phyloP scores from a whole-genome alignment of 2,888 invertebrate species.

The Orchesella flavescens region DNA sequence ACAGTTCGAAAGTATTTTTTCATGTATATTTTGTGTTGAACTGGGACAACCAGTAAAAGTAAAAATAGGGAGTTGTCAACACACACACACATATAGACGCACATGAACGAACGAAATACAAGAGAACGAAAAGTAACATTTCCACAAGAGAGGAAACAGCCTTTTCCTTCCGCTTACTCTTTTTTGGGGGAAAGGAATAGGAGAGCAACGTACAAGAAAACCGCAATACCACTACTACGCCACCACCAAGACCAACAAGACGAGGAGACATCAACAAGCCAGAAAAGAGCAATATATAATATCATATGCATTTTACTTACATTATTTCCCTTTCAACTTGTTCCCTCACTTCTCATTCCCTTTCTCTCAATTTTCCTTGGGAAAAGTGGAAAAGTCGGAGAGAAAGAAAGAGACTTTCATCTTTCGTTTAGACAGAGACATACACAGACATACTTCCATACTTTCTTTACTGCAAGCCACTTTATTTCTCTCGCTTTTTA shows the following conservation, averaged over 20 bases:
- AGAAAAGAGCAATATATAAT: neutral
- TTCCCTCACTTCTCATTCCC: no score
- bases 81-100: no score
- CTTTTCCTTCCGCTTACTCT: constrained; percentile 39
- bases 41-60: neutral
- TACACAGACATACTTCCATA: no score
- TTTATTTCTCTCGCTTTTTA: neutral
- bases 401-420: constrained; percentile 1
- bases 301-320: neutral
- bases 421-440: no score
- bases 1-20: no score
- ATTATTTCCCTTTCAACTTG: neutral
- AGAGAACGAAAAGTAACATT: neutral
- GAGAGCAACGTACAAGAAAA: neutral
- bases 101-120: no score
- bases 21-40: no score
- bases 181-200: neutral
- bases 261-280: constrained; percentile 1
- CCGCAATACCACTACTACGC: neutral
- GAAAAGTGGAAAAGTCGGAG: neutral
- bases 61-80: constrained; percentile 9
- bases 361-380: no score
- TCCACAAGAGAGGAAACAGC: constrained; percentile 39
- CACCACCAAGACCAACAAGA: neutral
- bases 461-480: no score